Evolutionary conservation across 1,140 invertebrate species (phyloP).

Genomic region (Mycetomoellerius zeteki): DNA sequence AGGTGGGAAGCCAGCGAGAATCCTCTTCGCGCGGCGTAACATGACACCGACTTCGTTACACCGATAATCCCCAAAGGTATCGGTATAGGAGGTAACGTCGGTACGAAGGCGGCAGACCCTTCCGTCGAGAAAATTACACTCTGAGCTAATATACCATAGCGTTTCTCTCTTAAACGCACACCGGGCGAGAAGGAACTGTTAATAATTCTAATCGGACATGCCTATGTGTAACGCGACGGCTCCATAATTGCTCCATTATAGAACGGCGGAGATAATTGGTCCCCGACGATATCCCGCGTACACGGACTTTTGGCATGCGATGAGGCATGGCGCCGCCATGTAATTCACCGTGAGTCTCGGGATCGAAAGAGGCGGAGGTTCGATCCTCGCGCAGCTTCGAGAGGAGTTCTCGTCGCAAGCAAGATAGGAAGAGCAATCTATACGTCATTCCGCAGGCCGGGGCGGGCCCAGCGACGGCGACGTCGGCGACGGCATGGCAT

Average conservation of each 20-base stretch:
- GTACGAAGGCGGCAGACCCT: not conserved
- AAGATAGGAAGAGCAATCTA: constrained; percentile 62
- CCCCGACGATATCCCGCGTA: constrained; percentile 68
- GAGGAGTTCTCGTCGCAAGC: constrained; percentile 31
- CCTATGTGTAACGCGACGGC: constrained; percentile 60
- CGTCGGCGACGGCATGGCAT: constrained; percentile 12
- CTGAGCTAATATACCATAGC: constrained; percentile 39
- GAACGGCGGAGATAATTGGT: constrained; percentile 65
- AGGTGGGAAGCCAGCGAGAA: constrained; percentile 46
- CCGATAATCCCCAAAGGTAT: constrained; percentile 51
- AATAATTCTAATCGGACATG: constrained; percentile 70
- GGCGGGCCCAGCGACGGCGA: constrained; percentile 20
- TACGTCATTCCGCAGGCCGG: constrained; percentile 62
- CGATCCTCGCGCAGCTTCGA: constrained; percentile 59
- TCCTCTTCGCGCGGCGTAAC: constrained; percentile 47
- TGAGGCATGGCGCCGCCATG: constrained; percentile 66
- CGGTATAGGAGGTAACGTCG: constrained; percentile 28
- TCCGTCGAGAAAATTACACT: constrained; percentile 48
- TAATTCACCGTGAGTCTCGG: constrained; percentile 63
- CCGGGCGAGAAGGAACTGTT: constrained; percentile 39
- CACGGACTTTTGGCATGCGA: constrained; percentile 75
- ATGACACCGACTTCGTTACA: constrained; percentile 56
- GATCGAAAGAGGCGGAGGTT: constrained; percentile 30
- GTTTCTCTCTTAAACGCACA: constrained; percentile 46
- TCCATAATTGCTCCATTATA: constrained; percentile 69